A percentile compares a stretch with the other conserved stretches of the same genome.
phyloP scores from a whole-genome alignment of 1,140 invertebrate genomes.

The Lethocerus indicus region DNA sequence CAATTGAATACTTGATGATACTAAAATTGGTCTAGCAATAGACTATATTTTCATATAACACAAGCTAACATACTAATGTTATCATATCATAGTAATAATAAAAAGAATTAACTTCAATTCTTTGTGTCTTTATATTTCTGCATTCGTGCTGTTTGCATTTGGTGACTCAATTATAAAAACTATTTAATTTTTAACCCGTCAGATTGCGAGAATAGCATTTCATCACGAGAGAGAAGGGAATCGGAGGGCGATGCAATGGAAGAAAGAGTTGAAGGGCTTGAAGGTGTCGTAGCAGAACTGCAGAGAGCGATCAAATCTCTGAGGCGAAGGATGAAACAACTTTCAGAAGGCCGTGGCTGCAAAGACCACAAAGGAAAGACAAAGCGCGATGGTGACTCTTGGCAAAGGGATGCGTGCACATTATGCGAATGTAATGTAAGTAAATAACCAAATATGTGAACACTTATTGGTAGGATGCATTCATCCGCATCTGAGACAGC shows the following conservation, averaged over 20 bases:
- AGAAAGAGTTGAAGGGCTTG: slow-evolving; percentile 34
- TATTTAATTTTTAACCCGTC: too few species aligned
- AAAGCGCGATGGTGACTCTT: slow-evolving; percentile 28
- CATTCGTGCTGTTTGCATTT: too few species aligned
- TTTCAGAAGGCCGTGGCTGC: slow-evolving; percentile 30
- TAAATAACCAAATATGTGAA: background rate
- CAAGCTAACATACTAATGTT: too few species aligned
- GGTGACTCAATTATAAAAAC: too few species aligned
- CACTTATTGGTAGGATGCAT: background rate
- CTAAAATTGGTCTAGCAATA: background rate
- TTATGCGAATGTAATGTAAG: slow-evolving; percentile 31
- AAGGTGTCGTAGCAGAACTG: slow-evolving; percentile 32
- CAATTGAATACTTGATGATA: background rate
- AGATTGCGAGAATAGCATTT: slow-evolving; percentile 14
- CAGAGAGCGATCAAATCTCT: slow-evolving; percentile 34
- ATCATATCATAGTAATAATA: too few species aligned
- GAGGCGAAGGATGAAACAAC: slow-evolving; percentile 29
- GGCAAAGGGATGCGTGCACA: slow-evolving; percentile 33
- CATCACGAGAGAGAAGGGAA: slow-evolving; percentile 12
- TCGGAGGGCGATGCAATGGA: slow-evolving; percentile 21
- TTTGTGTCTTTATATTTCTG: too few species aligned
- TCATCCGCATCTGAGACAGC: background rate
- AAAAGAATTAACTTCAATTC: too few species aligned
- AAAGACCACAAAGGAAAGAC: slow-evolving; percentile 25
- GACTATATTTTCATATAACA: background rate